Percentiles rank a stretch among this genome's conserved stretches.
These are phyloP conservation scores for Trichogramma pretiosum DNA, from an alignment of 1,140 invertebrate genomes.

Conservation along the genomic window DNA sequence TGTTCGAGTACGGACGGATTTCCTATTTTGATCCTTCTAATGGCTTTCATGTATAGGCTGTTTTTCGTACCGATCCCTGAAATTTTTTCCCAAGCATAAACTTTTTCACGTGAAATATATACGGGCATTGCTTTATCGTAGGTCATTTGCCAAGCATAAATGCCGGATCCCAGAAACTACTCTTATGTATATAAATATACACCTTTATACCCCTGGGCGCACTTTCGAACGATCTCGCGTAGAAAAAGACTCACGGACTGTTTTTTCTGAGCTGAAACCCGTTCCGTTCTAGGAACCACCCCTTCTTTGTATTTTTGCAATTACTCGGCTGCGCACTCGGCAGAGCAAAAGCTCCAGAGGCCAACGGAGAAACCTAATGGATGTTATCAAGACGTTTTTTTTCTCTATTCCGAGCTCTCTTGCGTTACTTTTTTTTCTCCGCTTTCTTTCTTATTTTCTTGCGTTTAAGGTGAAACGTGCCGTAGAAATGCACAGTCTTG, in stretches of 20 bases:
- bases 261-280: conserved; percentile 4
- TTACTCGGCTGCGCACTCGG: conserved; percentile 5
- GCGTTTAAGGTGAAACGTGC: conserved; percentile 12
- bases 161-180: too few relatives aligned
- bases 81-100: too few relatives aligned
- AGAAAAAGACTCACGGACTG: not conserved
- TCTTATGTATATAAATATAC: too few relatives aligned
- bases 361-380: conserved; percentile 10
- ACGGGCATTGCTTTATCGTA: too few relatives aligned
- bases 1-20: too few relatives aligned
- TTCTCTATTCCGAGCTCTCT: not conserved
- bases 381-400: conserved; percentile 8
- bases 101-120: too few relatives aligned
- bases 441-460: conserved; percentile 6
- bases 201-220: too few relatives aligned
- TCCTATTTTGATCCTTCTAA: too few relatives aligned
- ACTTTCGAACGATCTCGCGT: conserved; percentile 8
- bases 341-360: too few relatives aligned
- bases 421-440: not conserved
- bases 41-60: too few relatives aligned
- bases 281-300: conserved; percentile 14
- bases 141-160: too few relatives aligned
- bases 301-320: conserved; percentile 19
- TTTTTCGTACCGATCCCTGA: too few relatives aligned
- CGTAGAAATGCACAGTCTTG: not conserved